phyloP scores from a whole-genome alignment of 1,140 invertebrate genomes.

The Tetramorium simillimum region DNA sequence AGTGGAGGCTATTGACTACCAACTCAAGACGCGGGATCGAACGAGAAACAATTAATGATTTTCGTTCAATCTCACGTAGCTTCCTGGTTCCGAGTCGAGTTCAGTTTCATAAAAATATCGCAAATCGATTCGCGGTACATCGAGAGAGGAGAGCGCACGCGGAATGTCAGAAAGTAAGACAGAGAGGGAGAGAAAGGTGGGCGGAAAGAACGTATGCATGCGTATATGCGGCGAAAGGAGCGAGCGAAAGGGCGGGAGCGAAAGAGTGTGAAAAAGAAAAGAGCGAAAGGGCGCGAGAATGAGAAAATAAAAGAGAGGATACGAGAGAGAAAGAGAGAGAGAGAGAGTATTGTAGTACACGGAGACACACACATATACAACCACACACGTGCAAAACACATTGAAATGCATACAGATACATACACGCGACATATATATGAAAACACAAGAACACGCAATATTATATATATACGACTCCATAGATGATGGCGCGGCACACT shows the following conservation, averaged over 20 bases:
- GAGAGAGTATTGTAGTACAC: slow-evolving; percentile 83
- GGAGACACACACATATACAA: slow-evolving; percentile 62
- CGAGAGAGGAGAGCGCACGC: slow-evolving; percentile 20
- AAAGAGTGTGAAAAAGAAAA: slow-evolving; percentile 39
- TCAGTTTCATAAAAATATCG: slow-evolving; percentile 7
- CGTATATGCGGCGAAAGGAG: slow-evolving; percentile 45
- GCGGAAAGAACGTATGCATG: slow-evolving; percentile 51
- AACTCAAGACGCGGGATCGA: slow-evolving; percentile 40
- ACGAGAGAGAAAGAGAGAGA: slow-evolving; percentile 68
- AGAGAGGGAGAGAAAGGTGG: slow-evolving; percentile 54
- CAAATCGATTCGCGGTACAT: not conserved
- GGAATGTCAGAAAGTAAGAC: slow-evolving; percentile 41
- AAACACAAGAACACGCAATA: slow-evolving; percentile 82
- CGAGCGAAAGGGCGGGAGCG: slow-evolving; percentile 44
- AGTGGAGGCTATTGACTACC: not conserved
- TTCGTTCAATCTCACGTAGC: slow-evolving; percentile 18
- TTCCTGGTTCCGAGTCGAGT: slow-evolving; percentile 35
- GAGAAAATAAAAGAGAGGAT: slow-evolving; percentile 59
- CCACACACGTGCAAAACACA: slow-evolving; percentile 57
- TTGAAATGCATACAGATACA: slow-evolving; percentile 64
- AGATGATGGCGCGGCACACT: slow-evolving; percentile 86
- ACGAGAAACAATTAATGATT: not conserved
- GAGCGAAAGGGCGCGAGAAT: slow-evolving; percentile 30
- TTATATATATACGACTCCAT: slow-evolving; percentile 86
- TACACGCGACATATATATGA: slow-evolving; percentile 68